Evolutionary conservation across 2,797 vertebrate genomes (phyloP).

Genomic region (Siniperca scherzeri): DNA sequence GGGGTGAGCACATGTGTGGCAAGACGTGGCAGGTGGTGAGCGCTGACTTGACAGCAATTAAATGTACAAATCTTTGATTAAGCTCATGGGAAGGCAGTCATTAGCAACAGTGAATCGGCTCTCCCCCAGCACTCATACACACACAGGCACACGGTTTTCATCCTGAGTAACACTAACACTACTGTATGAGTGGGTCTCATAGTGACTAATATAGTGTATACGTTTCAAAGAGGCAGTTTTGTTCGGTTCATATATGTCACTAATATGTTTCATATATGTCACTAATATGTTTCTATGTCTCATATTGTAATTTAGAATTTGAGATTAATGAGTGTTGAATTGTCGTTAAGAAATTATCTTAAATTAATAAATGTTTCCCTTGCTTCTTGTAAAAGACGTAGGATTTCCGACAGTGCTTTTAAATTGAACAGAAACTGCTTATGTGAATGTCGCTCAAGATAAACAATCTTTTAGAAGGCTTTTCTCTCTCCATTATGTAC

Average conservation of each 20-base stretch:
- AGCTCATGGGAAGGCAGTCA: conserved; percentile 91
- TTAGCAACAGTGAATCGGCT: conserved; percentile 88
- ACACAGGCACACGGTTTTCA: conserved; percentile 44
- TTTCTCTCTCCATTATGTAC: neutral
- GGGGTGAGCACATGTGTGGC: conserved; percentile 89
- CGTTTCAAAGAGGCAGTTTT: neutral
- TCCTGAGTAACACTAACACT: conserved; percentile 31
- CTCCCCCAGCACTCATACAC: conserved; percentile 70
- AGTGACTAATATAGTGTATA: conserved; percentile 14
- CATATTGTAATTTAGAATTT: neutral
- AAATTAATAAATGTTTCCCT: neutral
- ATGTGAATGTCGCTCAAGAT: neutral
- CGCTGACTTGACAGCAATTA: conserved; percentile 96
- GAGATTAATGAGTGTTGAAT: neutral
- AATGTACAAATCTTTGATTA: conserved; percentile 97
- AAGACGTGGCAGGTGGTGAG: conserved; percentile 92
- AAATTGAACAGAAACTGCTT: neutral
- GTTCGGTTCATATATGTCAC: neutral
- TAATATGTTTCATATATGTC: neutral
- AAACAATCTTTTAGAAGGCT: neutral
- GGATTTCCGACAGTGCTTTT: neutral
- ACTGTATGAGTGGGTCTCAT: conserved; percentile 16
- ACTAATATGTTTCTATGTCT: neutral
- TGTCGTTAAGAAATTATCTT: neutral
- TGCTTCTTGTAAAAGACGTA: neutral